Percentiles rank a stretch among this genome's conserved stretches.
Evolutionary conservation across 2,797 vertebrate species (phyloP).

Genomic region (Microctenopoma stevenorrisi): DNA sequence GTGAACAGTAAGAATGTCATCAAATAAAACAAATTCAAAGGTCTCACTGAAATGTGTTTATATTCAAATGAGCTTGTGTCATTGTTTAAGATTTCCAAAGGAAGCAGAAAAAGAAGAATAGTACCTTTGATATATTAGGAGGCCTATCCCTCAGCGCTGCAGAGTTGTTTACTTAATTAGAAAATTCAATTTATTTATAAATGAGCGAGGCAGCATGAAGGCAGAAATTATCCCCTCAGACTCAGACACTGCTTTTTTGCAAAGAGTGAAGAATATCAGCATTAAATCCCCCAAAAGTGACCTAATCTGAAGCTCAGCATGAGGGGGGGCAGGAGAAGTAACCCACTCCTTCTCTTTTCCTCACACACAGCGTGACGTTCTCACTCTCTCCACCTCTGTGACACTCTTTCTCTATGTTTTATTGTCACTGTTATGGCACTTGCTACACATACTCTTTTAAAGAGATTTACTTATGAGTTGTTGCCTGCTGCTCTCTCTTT

Average conservation of each 20-base stretch:
- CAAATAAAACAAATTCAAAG: slow-evolving; percentile 57
- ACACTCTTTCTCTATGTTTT: slow-evolving; percentile 49
- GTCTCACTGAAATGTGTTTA: slow-evolving; percentile 50
- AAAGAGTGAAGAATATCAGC: slow-evolving; percentile 51
- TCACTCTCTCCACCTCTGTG: slow-evolving; percentile 34
- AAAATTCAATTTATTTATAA: slow-evolving; percentile 55
- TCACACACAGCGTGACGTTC: slow-evolving; percentile 24
- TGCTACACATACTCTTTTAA: slow-evolving; percentile 60
- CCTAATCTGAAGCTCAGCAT: slow-evolving; percentile 65
- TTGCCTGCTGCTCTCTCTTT: slow-evolving; percentile 70
- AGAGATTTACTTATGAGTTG: slow-evolving; percentile 71
- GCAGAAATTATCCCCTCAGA: slow-evolving; percentile 41
- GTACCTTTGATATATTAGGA: slow-evolving; percentile 68
- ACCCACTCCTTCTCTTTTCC: slow-evolving; percentile 36
- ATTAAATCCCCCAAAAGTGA: slow-evolving; percentile 60
- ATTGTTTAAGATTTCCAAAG: slow-evolving; percentile 54
- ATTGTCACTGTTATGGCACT: slow-evolving; percentile 40
- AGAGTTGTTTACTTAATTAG: slow-evolving; percentile 70
- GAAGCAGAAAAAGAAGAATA: slow-evolving; percentile 30
- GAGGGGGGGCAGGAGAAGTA: slow-evolving; percentile 30
- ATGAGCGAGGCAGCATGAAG: slow-evolving; percentile 39
- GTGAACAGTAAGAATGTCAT: slow-evolving; percentile 58
- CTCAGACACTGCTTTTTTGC: slow-evolving; percentile 41
- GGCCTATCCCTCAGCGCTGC: slow-evolving; percentile 48
- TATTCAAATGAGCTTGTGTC: slow-evolving; percentile 65